Percentiles rank a stretch among this genome's conserved stretches.
Conservation (phyloP, 2,888 invertebrate genomes). For the Onthophagus sagittarius region DNA sequence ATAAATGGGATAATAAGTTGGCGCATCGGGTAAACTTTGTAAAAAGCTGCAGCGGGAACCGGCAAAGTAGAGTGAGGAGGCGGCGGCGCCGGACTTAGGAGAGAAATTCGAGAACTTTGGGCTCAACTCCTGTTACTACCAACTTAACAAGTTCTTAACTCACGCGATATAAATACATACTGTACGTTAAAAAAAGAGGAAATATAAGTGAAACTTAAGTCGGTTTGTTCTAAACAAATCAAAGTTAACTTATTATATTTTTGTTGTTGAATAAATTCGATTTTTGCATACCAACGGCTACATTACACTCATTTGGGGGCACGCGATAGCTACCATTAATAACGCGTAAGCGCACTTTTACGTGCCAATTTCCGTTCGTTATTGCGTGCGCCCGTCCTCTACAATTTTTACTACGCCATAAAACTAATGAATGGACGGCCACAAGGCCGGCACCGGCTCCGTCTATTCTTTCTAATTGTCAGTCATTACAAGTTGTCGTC, state of each 20-base stretch:
- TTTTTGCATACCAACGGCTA: background rate
- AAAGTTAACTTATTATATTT: no score
- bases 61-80: background rate
- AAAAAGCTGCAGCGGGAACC: background rate
- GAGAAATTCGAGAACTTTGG: background rate
- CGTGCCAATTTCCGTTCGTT: background rate
- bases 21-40: background rate
- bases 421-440: background rate
- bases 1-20: background rate
- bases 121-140: background rate
- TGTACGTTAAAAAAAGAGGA: background rate
- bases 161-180: background rate
- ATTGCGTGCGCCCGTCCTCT: background rate
- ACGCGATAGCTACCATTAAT: background rate
- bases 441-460: background rate
- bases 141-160: background rate
- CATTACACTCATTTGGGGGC: background rate
- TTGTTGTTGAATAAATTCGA: background rate
- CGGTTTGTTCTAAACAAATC: no score
- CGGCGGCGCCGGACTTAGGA: background rate
- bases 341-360: background rate
- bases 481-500: background rate
- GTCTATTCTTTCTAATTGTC: background rate
- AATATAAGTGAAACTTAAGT: background rate
- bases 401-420: background rate